Percentiles rank a stretch among this genome's conserved stretches.
phyloP scores from a whole-genome alignment of 2,113 vertebrate species.

The Clarias gariepinus region DNA sequence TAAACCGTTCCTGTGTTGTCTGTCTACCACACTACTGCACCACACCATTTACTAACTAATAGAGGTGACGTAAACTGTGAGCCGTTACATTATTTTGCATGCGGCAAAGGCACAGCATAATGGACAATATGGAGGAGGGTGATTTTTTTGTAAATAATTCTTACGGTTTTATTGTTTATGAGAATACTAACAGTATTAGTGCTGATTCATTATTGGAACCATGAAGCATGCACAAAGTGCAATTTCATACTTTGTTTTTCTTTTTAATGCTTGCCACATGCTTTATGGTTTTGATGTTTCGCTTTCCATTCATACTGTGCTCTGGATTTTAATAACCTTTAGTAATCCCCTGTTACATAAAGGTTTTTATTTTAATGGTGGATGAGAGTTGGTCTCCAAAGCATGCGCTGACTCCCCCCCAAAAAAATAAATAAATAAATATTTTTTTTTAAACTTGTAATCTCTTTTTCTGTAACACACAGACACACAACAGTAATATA shows the following conservation, averaged over 20 bases:
- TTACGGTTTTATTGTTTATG: constrained; percentile 13
- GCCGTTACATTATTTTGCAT: background rate
- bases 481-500: constrained; percentile 4
- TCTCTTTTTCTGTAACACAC: too few species aligned
- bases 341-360: background rate
- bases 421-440: too few species aligned
- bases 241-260: background rate
- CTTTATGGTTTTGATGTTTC: background rate
- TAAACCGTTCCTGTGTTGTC: background rate
- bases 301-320: background rate
- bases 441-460: too few species aligned
- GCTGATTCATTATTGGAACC: background rate
- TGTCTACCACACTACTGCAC: background rate
- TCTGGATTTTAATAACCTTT: background rate
- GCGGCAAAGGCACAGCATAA: background rate
- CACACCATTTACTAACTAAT: background rate
- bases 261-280: background rate
- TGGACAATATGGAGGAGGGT: background rate
- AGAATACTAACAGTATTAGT: background rate
- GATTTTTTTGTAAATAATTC: background rate
- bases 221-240: constrained; percentile 11
- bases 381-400: background rate
- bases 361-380: background rate
- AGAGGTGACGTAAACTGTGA: background rate
- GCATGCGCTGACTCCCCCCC: background rate